Evolutionary conservation across 1,140 invertebrate species (phyloP).

Genomic region (Drosophila burlai): DNA sequence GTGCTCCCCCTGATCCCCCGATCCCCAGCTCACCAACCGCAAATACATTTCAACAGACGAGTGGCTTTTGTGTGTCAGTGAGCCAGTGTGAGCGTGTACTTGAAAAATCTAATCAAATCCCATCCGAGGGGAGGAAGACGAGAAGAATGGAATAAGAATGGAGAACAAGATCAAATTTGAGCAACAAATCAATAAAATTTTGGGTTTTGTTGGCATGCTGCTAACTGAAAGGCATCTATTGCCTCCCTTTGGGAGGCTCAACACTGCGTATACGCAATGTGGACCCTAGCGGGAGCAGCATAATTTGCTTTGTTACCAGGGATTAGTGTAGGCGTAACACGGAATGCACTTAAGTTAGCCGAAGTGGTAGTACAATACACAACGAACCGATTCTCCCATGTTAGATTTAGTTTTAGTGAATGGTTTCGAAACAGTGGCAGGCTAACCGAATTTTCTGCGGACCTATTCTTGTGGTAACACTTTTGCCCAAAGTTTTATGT

Average conservation of each 20-base stretch:
- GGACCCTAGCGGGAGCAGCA: conserved; percentile 2
- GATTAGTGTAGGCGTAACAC: conserved; percentile 2
- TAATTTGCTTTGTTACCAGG: conserved; percentile 6
- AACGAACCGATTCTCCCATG: neutral
- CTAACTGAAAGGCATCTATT: conserved; percentile 2
- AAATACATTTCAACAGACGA: conserved; percentile 60
- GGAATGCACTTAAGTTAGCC: conserved; percentile 26
- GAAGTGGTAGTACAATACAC: conserved; percentile 10
- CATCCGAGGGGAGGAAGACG: conserved; percentile 23
- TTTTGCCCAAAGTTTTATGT: neutral
- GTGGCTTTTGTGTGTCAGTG: conserved; percentile 39
- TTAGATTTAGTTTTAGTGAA: neutral
- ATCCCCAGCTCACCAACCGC: conserved; percentile 25
- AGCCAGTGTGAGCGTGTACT: conserved; percentile 24
- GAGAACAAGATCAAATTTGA: conserved; percentile 63
- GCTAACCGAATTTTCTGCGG: neutral
- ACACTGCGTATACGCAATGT: conserved; percentile 64
- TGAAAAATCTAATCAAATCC: conserved; percentile 71
- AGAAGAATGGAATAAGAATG: conserved; percentile 33
- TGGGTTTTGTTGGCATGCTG: conserved; percentile 30
- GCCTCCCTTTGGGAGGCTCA: conserved; percentile 16
- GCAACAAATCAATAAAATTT: conserved; percentile 66
- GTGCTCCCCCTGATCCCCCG: conserved; percentile 28
- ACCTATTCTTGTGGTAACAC: neutral
- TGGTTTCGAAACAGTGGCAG: neutral